Percentiles rank a stretch among this genome's conserved stretches.
Evolutionary conservation across 2,888 invertebrate genomes (phyloP).

Genomic region (Xestia c-nigrum): DNA sequence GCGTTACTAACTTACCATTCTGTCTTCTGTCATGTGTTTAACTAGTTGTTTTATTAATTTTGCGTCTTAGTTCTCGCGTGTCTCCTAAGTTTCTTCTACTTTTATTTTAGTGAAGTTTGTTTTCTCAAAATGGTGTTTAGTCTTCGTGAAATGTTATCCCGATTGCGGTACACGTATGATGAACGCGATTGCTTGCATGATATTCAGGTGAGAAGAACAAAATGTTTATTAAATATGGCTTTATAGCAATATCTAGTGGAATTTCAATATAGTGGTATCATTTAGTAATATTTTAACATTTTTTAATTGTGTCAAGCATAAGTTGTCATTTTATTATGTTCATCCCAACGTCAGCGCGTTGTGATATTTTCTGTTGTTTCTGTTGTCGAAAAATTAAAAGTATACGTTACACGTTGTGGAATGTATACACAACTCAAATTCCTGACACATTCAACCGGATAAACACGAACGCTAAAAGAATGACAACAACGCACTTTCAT

Average conservation of each 20-base stretch:
- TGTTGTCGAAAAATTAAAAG: neutral
- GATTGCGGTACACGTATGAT: slow-evolving; percentile 83
- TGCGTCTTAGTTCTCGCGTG: slow-evolving; percentile 51
- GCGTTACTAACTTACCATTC: slow-evolving; percentile 27
- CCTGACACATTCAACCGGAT: neutral
- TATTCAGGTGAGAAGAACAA: slow-evolving; percentile 72
- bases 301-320: neutral
- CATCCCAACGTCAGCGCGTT: neutral
- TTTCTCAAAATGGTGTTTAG: slow-evolving; percentile 83
- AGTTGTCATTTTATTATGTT: neutral
- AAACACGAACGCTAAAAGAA: slow-evolving; percentile 6
- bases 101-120: slow-evolving; percentile 61
- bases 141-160: slow-evolving; percentile 84
- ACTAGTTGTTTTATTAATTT: slow-evolving; percentile 49
- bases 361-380: neutral
- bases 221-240: slow-evolving; percentile 17
- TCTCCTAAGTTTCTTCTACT: slow-evolving; percentile 61
- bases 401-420: neutral
- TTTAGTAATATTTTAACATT: neutral
- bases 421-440: slow-evolving; percentile 1
- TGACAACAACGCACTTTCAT: slow-evolving; percentile 28
- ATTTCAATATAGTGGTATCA: neutral
- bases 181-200: slow-evolving; percentile 78
- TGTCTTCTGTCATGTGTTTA: slow-evolving; percentile 65
- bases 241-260: neutral